Percentiles rank a stretch among this genome's conserved stretches.
These are phyloP conservation scores for Sialis fuliginosa DNA, from an alignment of 2,888 invertebrate genomes.

Conservation along the genomic window DNA sequence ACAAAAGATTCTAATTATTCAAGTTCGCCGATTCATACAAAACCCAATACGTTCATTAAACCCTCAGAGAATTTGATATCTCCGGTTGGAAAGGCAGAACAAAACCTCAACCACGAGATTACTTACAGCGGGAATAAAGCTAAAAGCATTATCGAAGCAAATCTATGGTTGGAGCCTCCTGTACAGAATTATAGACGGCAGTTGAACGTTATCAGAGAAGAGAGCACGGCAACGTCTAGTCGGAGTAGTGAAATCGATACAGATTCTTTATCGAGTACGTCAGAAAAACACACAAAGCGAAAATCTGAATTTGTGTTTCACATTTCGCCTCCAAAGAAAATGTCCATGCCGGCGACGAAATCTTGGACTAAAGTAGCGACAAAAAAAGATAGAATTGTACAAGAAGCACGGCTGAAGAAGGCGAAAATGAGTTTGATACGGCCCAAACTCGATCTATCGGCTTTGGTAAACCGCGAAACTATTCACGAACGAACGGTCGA, in stretches of 20 bases:
- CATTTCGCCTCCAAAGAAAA: not conserved
- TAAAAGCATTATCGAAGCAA: conserved; percentile 19
- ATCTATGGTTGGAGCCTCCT: conserved; percentile 21
- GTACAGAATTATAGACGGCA: conserved; percentile 23
- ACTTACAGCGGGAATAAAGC: conserved; percentile 15
- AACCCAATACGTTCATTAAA: too few relatives aligned
- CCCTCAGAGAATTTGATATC: too few relatives aligned
- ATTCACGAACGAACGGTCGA: conserved; percentile 13
- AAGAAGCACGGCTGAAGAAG: not conserved
- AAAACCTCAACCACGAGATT: conserved; percentile 16
- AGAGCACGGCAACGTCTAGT: conserved; percentile 14
- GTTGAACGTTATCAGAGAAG: conserved; percentile 32
- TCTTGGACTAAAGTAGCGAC: conserved; percentile 18
- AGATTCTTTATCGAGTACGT: not conserved
- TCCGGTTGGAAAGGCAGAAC: too few relatives aligned
- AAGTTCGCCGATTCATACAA: too few relatives aligned
- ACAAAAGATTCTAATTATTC: too few relatives aligned
- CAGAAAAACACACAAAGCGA: not conserved
- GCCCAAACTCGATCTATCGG: not conserved
- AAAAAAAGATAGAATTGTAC: conserved; percentile 5
- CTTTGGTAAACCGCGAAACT: not conserved
- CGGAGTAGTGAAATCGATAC: conserved; percentile 12
- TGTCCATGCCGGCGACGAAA: not conserved
- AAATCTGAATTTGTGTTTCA: not conserved
- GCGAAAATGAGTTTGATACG: conserved; percentile 16